Base-by-base conservation (phyloP, 2,113 vertebrate species). In the Pseudorasbora parva region DNA sequence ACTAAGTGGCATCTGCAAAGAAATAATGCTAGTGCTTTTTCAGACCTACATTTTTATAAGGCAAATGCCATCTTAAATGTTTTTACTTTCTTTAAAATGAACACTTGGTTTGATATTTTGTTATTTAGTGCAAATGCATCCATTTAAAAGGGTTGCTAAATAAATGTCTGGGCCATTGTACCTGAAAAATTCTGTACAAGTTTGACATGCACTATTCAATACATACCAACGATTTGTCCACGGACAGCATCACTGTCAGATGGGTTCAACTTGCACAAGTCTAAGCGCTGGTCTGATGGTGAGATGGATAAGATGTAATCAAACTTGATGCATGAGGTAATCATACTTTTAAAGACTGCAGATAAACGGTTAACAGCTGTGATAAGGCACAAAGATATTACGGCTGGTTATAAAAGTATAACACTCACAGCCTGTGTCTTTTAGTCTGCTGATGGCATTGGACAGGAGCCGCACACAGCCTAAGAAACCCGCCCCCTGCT, bases 181-280 rank as follows among this genome's bases (percentile, higher is more conserved):
- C 25, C 7, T 17, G 71, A 73, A 17, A 73, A 25, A 47, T 12
- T 23, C 23, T 47, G 21, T 23, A 23, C 37, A 33, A 66, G 33
- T 41, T 68, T 25, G 21, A 37, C 64, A 19, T 8, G 27, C 30
- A 23, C 12, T 66, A 45, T 51, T 66, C 25, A 69, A 51, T 77
- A 85, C 97, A 95, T 94, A 98, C 98, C 97, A 92, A 99, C 97
- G 89, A 99, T 98, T 92, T 99, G 98, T 89, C 98, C 97, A 92
- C 98, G 95, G 62, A 99, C 97, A 87, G 97, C 96, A 90, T 99
- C 98, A 7, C 96, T 98, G 93, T 99, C 97, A 45, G 97, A 97
- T 86, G 97, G 95, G 87, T 97, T 98, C 90, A 99, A 94, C 94
- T 98, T 98, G 96, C 98, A 99, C 93, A 99, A 96, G 95, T 99